phyloP scores from a whole-genome alignment of 2,888 invertebrate genomes.

The Nasonovia ribisnigri region DNA sequence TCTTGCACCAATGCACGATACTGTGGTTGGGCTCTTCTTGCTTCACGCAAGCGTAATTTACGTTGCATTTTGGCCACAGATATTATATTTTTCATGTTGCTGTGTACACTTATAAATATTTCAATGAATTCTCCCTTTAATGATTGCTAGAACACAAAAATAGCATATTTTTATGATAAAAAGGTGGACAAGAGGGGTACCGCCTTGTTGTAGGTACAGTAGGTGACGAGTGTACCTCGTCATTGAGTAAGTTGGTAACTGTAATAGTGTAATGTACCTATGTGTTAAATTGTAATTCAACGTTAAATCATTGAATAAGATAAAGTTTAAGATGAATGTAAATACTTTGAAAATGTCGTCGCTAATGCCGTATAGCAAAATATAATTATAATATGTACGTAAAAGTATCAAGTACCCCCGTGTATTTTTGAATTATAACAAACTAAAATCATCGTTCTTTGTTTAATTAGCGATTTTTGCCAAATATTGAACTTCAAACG shows the following conservation, averaged over 20 bases:
- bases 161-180: background rate
- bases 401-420: background rate
- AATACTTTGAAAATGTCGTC: background rate
- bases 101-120: constrained; percentile 6
- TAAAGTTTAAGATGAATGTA: background rate
- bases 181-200: background rate
- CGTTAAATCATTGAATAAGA: background rate
- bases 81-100: constrained; percentile 13
- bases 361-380: background rate
- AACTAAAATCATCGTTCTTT: background rate
- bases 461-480: background rate
- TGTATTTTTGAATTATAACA: background rate
- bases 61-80: background rate
- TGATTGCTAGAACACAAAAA: constrained; percentile 39
- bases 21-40: constrained; percentile 5
- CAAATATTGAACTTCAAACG: no score
- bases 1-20: background rate
- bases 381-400: background rate
- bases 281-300: background rate
- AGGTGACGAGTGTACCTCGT: background rate
- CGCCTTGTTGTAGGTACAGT: no score
- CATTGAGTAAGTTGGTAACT: background rate
- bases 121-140: constrained; percentile 32
- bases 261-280: background rate
- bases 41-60: background rate